Base-by-base conservation (phyloP, 2,888 invertebrate species). In the Drosophila mettleri region DNA sequence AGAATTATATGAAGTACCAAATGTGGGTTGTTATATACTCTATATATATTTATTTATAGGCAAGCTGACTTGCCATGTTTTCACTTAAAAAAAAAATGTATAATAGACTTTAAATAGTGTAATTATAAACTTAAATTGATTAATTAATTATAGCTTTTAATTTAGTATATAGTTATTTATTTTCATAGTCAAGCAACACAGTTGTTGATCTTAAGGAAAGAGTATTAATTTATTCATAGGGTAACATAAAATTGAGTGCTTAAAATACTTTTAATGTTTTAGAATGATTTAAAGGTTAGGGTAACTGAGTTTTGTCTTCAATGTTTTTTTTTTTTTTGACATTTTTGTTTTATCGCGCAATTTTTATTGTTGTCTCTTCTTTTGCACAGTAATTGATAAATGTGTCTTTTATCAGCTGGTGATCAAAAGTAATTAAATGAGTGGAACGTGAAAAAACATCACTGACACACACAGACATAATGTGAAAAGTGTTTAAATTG, bases 371-470 rank as follows among this genome's bases (percentile, higher is more conserved):
- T 64, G 58, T 60, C 54, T 55, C 60, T 68, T 79, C 83, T 84
- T 88, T 87, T 46, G 84, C 88, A 78, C 67, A 79, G 69, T 88
- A 86, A 86, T 87, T 88, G 85, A 86, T 84, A 88, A 86, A 88
- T 88, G 67, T 58, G 52, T 67, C 59, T 58, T 69, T 82, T 82
- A 80, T 84, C 88, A 75, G 75, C 61, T 74, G 74, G 64, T 86
- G 88, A 86, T 87, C 86, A 68, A 66, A 46, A 78, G 87, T 79
- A 81, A 88, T 86, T 84, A 80, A 80, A 75, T 49, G 74, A 57
- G 70, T 60, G 58, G 43, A 65, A 70, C 69, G 49, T 80, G 58
- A 64, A 54, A 43, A 31, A 43, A 64, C 43, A 48, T 64, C 60
- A 69, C 59, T 60, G 66, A 71, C 20, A 52, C 43, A 24, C 24